Percentiles rank a stretch among this genome's conserved stretches.
Evolutionary conservation across 92 coral and sea anemone species (phyloP).

Genomic region (Phenganax subtilis): DNA sequence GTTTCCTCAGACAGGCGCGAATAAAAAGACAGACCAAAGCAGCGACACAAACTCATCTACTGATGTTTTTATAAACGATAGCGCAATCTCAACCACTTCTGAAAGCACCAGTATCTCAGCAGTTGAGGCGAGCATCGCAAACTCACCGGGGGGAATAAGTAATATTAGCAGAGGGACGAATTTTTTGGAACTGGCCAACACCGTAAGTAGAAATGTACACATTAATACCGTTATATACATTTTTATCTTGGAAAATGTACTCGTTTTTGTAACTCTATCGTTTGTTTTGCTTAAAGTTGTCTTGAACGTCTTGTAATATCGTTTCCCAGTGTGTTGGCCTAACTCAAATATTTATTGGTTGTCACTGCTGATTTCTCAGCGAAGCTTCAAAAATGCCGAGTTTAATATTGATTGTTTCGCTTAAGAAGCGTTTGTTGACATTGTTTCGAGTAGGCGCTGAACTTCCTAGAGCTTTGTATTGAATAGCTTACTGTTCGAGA

Average conservation of each 20-base stretch:
- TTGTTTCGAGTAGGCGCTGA: background rate
- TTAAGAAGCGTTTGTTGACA: background rate
- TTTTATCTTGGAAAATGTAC: constrained; percentile 1
- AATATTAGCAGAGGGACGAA: constrained; percentile 58
- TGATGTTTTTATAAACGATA: constrained; percentile 21
- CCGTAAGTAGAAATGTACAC: constrained; percentile 64
- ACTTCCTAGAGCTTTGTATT: background rate
- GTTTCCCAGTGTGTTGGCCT: background rate
- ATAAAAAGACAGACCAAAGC: background rate
- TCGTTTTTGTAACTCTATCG: background rate
- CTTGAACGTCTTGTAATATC: background rate
- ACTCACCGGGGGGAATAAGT: background rate
- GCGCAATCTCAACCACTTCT: background rate
- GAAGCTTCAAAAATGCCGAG: background rate
- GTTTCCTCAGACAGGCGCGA: background rate
- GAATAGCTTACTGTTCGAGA: constrained; percentile 5
- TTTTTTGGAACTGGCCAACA: constrained; percentile 92
- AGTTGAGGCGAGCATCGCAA: background rate
- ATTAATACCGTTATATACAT: constrained; percentile 10
- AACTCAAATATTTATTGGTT: background rate
- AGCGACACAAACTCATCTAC: constrained; percentile 31
- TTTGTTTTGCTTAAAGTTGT: background rate
- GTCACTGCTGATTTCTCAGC: background rate
- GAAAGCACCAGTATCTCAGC: background rate
- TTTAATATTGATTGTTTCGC: constrained; percentile 1